Conservation (phyloP, 2,113 vertebrate species). For the Helogale parvula region DNA sequence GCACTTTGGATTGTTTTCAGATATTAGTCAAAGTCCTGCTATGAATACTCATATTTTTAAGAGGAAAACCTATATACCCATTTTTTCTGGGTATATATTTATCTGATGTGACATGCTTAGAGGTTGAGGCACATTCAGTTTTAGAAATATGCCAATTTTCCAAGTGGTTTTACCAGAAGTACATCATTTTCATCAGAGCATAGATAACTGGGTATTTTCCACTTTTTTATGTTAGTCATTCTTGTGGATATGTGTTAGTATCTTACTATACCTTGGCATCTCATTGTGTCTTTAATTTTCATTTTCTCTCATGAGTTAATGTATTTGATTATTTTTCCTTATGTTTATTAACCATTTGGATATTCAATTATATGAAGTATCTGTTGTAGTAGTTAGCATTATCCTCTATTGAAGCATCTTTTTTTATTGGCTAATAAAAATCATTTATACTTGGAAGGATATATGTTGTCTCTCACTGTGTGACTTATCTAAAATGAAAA, state of each 20-base stretch:
- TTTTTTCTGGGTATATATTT: not conserved
- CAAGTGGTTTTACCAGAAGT: not conserved
- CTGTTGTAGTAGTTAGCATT: not conserved
- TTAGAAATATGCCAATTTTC: not conserved
- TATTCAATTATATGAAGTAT: not conserved
- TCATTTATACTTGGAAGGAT: not conserved
- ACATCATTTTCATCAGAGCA: not conserved
- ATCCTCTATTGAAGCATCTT: not conserved
- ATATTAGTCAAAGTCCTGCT: not conserved
- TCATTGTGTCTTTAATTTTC: not conserved
- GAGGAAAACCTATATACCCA: not conserved
- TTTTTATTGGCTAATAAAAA: not conserved
- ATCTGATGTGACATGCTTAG: not conserved
- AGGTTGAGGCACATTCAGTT: not conserved
- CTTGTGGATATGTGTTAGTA: not conserved
- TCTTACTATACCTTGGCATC: not conserved
- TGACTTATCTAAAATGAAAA: not conserved
- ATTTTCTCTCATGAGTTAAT: not conserved
- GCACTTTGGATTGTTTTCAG: not conserved
- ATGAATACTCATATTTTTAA: not conserved
- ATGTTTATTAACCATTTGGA: not conserved
- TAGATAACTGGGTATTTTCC: not conserved
- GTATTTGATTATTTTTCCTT: not conserved
- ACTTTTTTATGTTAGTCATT: not conserved
- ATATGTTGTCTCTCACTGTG: not conserved